Evolutionary conservation across 2,797 vertebrate species (phyloP).

Genomic region (Lagorchestes hirsutus): DNA sequence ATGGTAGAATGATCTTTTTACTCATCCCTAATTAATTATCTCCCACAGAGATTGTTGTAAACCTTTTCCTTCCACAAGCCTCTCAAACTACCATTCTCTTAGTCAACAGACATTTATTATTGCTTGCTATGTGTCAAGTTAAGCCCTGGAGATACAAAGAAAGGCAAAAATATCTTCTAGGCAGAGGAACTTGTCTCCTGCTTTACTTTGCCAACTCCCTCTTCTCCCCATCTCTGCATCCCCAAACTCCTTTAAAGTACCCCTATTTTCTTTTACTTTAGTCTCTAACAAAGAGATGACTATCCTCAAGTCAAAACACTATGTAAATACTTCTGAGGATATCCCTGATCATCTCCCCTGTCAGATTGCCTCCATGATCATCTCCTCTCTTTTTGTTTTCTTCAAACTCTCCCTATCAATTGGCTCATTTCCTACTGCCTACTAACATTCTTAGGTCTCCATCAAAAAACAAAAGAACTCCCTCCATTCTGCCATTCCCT

Average conservation of each 20-base stretch:
- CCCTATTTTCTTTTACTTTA: background rate
- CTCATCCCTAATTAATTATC: background rate
- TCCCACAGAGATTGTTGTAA: background rate
- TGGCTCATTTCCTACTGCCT: background rate
- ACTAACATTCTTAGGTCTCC: background rate
- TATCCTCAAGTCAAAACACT: background rate
- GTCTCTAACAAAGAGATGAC: background rate
- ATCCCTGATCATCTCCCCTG: background rate
- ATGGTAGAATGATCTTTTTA: background rate
- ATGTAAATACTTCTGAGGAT: too few relatives aligned
- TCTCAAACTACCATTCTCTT: background rate
- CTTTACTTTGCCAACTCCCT: background rate
- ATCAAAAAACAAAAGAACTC: background rate
- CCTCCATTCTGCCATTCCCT: background rate
- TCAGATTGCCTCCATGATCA: background rate
- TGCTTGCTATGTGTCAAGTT: background rate
- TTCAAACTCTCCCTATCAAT: background rate
- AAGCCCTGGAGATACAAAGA: background rate
- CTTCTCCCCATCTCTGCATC: background rate
- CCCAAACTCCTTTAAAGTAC: background rate
- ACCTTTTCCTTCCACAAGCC: background rate
- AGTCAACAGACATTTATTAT: background rate
- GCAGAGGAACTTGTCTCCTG: background rate
- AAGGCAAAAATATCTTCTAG: background rate
- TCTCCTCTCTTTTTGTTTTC: background rate